Evolutionary conservation across 2,888 invertebrate species (phyloP), one percentile per base, ranked within the genome.

Genomic region (Noctua janthina): DNA sequence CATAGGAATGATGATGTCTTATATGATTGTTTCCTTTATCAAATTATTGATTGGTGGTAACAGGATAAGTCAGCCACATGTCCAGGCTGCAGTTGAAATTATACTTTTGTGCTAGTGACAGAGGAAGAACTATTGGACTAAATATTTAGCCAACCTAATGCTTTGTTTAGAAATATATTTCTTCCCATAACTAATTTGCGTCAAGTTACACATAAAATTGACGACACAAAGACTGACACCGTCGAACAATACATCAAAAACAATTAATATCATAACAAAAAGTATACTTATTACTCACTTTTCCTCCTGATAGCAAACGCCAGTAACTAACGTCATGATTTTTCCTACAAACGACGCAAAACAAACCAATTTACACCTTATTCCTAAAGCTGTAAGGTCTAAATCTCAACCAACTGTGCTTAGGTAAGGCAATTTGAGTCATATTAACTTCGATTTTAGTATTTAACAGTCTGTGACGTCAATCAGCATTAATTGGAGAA

Each of bases 291-390:
- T 77, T 79, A 68, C 75, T 82, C 62, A 77, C n/a, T 87, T 87
- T 87, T 88, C 88, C 88, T 86, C 62, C 13, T 70, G 78, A 86
- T 78, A 85, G 17, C 23, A 51, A 43, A 71, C 7, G 29, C 13
- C 54, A 74, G 46, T n/a, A 56, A 62, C 72, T n/a, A 72, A 74
- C 72, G 62, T 84, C 62, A 66, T 69, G 51, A 78, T 72, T 77
- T 72, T 68, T 39, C 46, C 43, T 73, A 59, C 49, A n/a, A 75
- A 69, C 49, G 13, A n/a, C 13, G 29, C 1, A n/a, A 73, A 69
- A 20, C 23, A 64, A 6, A 10, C 35, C 11, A 62, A 80, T 64
- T 6, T 51, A 54, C 0, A 75, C 75, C 68, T 78, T 87, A 81
- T 74, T 6, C 1, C 0, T 2, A 0, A 23, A 1, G 13, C 0